Evolutionary conservation across 2,888 invertebrate genomes (phyloP).

Genomic region (Aspidiotus destructor): DNA sequence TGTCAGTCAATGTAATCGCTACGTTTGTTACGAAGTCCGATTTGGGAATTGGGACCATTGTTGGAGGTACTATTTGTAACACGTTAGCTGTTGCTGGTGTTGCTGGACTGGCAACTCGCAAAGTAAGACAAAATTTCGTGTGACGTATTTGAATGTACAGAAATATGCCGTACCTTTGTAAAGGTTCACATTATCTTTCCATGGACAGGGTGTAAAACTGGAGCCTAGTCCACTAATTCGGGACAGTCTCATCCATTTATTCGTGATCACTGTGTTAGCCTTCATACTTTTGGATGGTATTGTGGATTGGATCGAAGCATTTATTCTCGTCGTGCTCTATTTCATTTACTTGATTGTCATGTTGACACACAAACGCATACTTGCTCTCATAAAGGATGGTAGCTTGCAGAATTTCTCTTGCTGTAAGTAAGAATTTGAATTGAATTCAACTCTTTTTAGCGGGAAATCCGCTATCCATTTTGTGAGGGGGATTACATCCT

Average conservation of each 20-base stretch:
- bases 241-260: conserved; percentile 65
- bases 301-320: conserved; percentile 70
- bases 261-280: conserved; percentile 61
- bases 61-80: conserved; percentile 80
- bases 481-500: too few species aligned
- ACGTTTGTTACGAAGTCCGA: conserved; percentile 73
- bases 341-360: conserved; percentile 62
- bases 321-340: conserved; percentile 60
- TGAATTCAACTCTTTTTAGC: too few species aligned
- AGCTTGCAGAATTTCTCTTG: conserved; percentile 31
- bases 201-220: conserved; percentile 57
- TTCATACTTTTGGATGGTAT: conserved; percentile 65
- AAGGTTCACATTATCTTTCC: not conserved
- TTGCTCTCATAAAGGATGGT: conserved; percentile 35
- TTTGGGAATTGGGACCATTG: conserved; percentile 76
- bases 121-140: conserved; percentile 45
- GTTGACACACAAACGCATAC: conserved; percentile 44
- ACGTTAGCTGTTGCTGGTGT: conserved; percentile 73
- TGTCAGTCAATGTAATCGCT: conserved; percentile 82
- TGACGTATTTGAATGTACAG: not conserved
- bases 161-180: not conserved
- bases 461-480: too few species aligned
- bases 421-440: conserved; percentile 32
- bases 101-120: conserved; percentile 61
- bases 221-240: conserved; percentile 73